Evolutionary conservation across 2,888 invertebrate genomes (phyloP).

Genomic region (Poecilobothrus nobilitatus): DNA sequence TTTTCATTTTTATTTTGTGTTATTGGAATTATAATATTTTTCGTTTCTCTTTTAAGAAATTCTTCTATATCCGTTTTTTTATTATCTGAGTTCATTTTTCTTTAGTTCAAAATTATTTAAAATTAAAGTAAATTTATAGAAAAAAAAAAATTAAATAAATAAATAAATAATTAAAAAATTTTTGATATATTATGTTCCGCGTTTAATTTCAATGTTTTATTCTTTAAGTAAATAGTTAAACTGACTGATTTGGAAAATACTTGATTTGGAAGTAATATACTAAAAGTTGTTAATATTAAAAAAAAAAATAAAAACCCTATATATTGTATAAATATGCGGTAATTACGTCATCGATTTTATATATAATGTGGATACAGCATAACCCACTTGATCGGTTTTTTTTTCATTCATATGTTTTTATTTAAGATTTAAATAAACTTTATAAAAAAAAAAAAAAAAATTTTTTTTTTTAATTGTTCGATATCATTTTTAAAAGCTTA

Average conservation of each 20-base stretch:
- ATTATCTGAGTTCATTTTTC: not conserved
- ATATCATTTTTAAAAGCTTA: too few species aligned
- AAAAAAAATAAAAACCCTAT: not conserved
- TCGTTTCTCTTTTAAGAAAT: not conserved
- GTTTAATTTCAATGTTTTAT: not conserved
- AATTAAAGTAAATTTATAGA: too few species aligned
- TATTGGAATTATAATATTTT: not conserved
- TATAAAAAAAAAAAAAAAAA: too few species aligned
- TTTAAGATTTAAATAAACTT: too few species aligned
- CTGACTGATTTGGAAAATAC: not conserved
- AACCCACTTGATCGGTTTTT: too few species aligned
- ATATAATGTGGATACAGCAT: not conserved
- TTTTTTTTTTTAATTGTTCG: too few species aligned
- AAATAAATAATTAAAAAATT: too few species aligned
- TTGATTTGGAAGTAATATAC: too few species aligned
- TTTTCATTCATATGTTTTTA: too few species aligned
- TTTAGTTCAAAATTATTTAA: too few species aligned
- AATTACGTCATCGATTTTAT: constrained; percentile 1
- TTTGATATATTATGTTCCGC: not conserved
- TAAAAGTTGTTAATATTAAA: not conserved
- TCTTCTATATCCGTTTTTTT: not conserved
- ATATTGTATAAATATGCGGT: not conserved
- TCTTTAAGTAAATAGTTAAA: not conserved
- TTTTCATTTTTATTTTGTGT: not conserved
- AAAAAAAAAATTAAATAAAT: too few species aligned